Base-by-base conservation (phyloP, 2,797 vertebrate species). In the Chanos chanos region DNA sequence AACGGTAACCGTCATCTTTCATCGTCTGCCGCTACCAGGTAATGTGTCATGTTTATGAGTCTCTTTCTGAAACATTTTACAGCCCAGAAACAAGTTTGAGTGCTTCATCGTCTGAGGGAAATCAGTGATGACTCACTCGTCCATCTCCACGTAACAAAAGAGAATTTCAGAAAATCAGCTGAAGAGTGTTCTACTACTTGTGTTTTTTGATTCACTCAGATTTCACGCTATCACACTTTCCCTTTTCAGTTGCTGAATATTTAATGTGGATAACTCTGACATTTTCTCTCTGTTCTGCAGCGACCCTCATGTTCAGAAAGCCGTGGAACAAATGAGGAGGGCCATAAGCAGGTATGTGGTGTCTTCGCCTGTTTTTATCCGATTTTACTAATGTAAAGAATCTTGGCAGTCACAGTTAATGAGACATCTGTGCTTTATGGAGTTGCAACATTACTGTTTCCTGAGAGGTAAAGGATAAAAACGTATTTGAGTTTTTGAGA, bases 321-420 rank as follows among this genome's bases (percentile, higher is more conserved):
- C 67, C 30, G 73, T 79, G 66, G 73, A 75, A 30, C 78, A 71
- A 27, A 70, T 81, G 33, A 78, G 70, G 44, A 81, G 74, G 55
- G 75, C 83, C 30, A 84, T 86, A 30, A 73, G 65, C 49, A 86
- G 86, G 90, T 74, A 82, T 39, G 58, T 40, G 5, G 1, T 24
- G 24, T 7, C 13, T 54, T 7, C 22, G 31, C 12, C 13, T n/a
- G 19, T 27, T 6, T 16, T 22, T 19, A 9, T 27, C 4, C 10
- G 10, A 18, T 12, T 27, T 58, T 4, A 1, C 3, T 51, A 21
- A 16, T 1, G 13, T 10, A 37, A 37, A 37, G 37, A 13, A 15
- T 37, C 37, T 37, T 37, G 13, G 16, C 6, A 16, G 34, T 9
- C 4, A 18, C 1, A 19, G 19, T 18, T n/a, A n/a, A n/a, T n/a